Base-by-base conservation (phyloP, 2,888 invertebrate genomes). In the Phymatocera aterrima region DNA sequence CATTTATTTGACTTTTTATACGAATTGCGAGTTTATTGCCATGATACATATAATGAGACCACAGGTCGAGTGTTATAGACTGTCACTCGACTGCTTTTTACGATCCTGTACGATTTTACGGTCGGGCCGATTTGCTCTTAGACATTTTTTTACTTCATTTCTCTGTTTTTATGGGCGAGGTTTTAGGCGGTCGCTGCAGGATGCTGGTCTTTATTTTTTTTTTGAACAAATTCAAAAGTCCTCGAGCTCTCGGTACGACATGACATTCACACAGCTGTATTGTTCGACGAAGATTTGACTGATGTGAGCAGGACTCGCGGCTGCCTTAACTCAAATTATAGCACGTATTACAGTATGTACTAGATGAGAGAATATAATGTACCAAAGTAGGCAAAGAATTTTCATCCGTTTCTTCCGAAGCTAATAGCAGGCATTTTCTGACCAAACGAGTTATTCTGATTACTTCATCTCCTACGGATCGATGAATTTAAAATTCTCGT, bases 81-180 rank as follows among this genome's bases (percentile, higher is more conserved):
- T 24, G 57, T 57, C 57, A 57, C 24, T 57, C 8, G 28, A 57
- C 57, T 28, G 28, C 28, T 1, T 37, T 64, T 64, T 64, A 64
- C 64, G 64, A 64, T 18, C 18, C 37, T 37, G 34, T 64, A 64
- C 12, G n/a, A 4, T 15, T 64, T 18, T 8, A 4, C 18, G 64
- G 4, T 1, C 64, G 15, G 37, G 37, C 18, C 21, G 64, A 64
- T 57, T 57, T 12, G 8, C 12, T 10, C 54, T 57, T 12, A 10
- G n/a, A 68, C 12, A 43, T 68, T 31, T 28, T 68, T 46, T 28
- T 15, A 28, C 28, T n/a, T n/a, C n/a, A n/a, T n/a, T n/a, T 46
- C 24, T 68, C n/a, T 24, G 24, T 68, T 68, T 68, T 68, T 46
- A 43, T 68, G n/a, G 43, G 28, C 43, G 18, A 46, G 46, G n/a